These are phyloP conservation scores for Notechis scutatus DNA, from an alignment of 2,113 vertebrate species.

Conservation along the genomic window DNA sequence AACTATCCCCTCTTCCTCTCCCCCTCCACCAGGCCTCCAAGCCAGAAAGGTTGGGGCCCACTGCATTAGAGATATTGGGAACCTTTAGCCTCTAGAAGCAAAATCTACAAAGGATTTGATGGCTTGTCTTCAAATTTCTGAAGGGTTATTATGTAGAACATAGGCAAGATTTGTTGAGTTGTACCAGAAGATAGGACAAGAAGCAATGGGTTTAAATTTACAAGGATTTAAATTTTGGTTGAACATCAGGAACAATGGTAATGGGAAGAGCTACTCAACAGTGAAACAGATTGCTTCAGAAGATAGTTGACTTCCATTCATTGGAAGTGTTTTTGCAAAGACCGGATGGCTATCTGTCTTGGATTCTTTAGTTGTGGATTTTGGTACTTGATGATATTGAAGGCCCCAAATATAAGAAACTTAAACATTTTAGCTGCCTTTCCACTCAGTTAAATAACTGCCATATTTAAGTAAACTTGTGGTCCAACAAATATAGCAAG, in stretches of 20 bases:
- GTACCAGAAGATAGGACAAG: background rate
- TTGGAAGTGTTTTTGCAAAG: background rate
- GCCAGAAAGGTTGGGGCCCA: background rate
- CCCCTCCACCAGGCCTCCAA: background rate
- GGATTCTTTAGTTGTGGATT: background rate
- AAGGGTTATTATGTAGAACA: background rate
- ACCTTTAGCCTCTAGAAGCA: background rate
- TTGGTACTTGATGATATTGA: background rate
- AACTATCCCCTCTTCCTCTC: background rate
- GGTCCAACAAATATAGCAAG: background rate
- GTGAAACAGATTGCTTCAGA: background rate
- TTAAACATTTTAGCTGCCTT: background rate
- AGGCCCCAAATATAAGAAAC: background rate
- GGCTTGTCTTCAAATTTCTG: background rate
- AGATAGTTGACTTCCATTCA: background rate
- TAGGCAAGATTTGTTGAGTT: background rate
- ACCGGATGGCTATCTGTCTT: background rate
- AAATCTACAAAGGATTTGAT: background rate
- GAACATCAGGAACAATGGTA: background rate
- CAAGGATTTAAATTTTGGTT: background rate
- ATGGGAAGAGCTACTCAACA: background rate
- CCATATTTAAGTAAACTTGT: slow-evolving; percentile 2
- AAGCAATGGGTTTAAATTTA: background rate
- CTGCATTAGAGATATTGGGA: background rate
- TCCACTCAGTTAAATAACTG: slow-evolving; percentile 21